These are phyloP conservation scores for Drosophila willistoni DNA, from an alignment of 1,140 invertebrate species.

Conservation along the genomic window DNA sequence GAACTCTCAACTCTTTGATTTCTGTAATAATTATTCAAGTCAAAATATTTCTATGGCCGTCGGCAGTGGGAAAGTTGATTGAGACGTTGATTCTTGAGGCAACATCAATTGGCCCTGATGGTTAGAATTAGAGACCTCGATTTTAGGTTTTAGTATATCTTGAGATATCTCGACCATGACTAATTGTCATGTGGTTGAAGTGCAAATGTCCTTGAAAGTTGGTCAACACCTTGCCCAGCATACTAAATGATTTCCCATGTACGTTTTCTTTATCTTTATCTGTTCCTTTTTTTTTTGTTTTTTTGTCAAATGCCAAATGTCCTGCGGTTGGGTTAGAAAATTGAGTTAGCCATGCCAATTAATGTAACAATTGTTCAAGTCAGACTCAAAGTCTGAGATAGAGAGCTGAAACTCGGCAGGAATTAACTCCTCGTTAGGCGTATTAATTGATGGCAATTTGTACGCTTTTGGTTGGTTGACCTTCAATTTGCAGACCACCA, in stretches of 20 bases:
- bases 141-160: background rate
- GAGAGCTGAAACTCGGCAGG: background rate
- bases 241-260: background rate
- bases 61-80: too few relatives aligned
- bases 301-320: constrained; percentile 4
- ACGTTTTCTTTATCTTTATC: constrained; percentile 25
- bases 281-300: background rate
- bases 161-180: constrained; percentile 18
- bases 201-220: constrained; percentile 30
- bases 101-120: too few relatives aligned
- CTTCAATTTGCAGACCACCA: constrained; percentile 10
- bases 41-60: too few relatives aligned
- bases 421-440: constrained; percentile 33
- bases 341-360: constrained; percentile 85
- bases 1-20: too few relatives aligned
- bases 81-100: too few relatives aligned
- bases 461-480: background rate
- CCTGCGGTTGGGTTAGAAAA: constrained; percentile 83
- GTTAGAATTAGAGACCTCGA: too few relatives aligned
- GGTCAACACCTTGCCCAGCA: constrained; percentile 20
- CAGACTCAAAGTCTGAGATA: background rate
- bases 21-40: too few relatives aligned
- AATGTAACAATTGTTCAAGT: constrained; percentile 55
- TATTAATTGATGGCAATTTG: constrained; percentile 41
- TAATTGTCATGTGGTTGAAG: constrained; percentile 28